These are phyloP conservation scores for Micrastur ruficollis DNA, from an alignment of 2,797 vertebrate species.

Conservation along the genomic window DNA sequence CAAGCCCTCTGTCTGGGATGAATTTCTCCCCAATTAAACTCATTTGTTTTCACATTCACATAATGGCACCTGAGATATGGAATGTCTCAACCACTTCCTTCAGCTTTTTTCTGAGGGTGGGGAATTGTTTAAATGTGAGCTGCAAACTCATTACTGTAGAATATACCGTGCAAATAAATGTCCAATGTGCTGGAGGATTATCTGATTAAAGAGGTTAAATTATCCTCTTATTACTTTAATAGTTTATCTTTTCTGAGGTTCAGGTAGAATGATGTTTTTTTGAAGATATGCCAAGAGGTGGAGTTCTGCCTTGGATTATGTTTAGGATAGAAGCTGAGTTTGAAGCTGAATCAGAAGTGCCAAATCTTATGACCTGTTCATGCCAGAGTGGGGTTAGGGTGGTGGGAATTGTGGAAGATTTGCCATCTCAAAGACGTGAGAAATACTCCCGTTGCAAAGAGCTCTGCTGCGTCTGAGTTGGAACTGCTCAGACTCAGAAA, in stretches of 20 bases:
- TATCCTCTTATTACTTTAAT: constrained; percentile 72
- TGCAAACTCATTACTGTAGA: constrained; percentile 50
- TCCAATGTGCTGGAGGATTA: constrained; percentile 68
- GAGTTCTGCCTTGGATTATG: constrained; percentile 29
- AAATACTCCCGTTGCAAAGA: background rate
- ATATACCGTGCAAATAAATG: constrained; percentile 48
- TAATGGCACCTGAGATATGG: constrained; percentile 72
- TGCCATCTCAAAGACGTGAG: background rate
- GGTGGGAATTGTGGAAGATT: background rate
- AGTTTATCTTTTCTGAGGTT: constrained; percentile 71
- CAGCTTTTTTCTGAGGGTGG: constrained; percentile 55
- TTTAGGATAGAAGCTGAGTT: constrained; percentile 6
- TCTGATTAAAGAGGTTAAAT: constrained; percentile 72
- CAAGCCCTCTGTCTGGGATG: constrained; percentile 63
- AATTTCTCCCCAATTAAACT: constrained; percentile 72
- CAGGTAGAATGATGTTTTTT: constrained; percentile 61
- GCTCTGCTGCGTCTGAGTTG: background rate
- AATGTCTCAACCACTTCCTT: constrained; percentile 72
- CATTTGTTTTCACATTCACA: constrained; percentile 68
- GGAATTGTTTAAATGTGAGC: constrained; percentile 40
- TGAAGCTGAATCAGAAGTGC: constrained; percentile 17
- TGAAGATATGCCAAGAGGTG: constrained; percentile 57
- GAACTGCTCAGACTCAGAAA: fast-evolving
- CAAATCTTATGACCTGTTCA: constrained; percentile 20
- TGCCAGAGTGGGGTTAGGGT: background rate